Percentiles rank a stretch among this genome's conserved stretches.
These are phyloP conservation scores for Phyllopteryx taeniolatus DNA, from an alignment of 2,113 vertebrate species.

Conservation along the genomic window DNA sequence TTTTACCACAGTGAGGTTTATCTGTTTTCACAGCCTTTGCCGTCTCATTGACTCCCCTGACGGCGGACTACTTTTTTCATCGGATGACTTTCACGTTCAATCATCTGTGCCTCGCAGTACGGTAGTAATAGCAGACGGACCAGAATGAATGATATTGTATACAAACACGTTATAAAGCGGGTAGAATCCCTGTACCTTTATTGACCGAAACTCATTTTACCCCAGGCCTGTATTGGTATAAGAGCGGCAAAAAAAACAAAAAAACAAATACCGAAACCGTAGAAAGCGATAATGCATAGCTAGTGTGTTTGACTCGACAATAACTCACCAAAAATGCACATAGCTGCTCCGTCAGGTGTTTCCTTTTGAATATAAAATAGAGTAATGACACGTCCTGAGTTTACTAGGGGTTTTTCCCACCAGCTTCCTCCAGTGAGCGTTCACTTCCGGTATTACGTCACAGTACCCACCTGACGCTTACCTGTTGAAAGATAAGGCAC, in stretches of 20 bases:
- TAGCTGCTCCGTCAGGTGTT: neutral
- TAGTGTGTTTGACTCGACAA: neutral
- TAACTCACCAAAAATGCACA: conserved; percentile 64
- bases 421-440: neutral
- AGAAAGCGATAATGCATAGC: neutral
- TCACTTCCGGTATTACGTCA: conserved; percentile 66
- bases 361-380: neutral
- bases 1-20: neutral
- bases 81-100: neutral
- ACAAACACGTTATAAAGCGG: neutral
- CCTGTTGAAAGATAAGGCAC: neutral
- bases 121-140: neutral
- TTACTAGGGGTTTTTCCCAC: neutral
- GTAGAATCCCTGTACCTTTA: neutral
- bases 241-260: neutral
- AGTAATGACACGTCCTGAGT: neutral
- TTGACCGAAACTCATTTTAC: neutral
- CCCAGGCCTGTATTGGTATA: neutral
- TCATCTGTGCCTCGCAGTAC: neutral
- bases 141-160: neutral
- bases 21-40: neutral
- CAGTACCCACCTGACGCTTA: conserved; percentile 36
- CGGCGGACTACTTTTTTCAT: neutral
- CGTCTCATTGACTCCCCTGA: neutral
- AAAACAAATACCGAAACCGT: neutral